Evolutionary conservation across 1,140 invertebrate genomes (phyloP).

Genomic region (Macrostomum lignano): DNA sequence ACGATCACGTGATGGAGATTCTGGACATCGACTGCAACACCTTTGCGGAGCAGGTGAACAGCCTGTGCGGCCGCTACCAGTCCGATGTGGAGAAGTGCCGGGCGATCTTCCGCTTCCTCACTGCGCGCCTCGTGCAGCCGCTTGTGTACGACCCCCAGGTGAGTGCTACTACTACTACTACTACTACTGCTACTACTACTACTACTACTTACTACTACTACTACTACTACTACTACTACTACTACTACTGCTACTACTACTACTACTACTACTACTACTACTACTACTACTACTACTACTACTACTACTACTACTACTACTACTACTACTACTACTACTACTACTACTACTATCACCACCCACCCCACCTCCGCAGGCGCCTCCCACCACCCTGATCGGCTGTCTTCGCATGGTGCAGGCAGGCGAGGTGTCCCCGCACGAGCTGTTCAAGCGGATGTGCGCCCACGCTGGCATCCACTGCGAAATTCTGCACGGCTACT

Average conservation of each 20-base stretch:
- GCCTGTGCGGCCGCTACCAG: no score
- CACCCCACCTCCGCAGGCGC: conserved; percentile 35
- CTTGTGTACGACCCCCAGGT: neutral
- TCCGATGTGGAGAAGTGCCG: no score
- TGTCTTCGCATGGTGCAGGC: conserved; percentile 82
- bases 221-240: conserved; percentile 2
- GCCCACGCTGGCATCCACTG: conserved; percentile 84
- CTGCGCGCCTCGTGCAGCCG: no score
- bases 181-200: neutral
- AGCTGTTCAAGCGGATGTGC: conserved; percentile 64
- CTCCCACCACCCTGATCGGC: conserved; percentile 62
- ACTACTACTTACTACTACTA: conserved; percentile 2
- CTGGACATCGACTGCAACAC: no score
- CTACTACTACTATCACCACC: no score
- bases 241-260: conserved; percentile 2
- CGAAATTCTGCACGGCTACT: conserved; percentile 95
- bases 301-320: conserved; percentile 2
- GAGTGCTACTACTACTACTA: conserved; percentile 3
- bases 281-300: conserved; percentile 2
- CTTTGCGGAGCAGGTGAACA: no score
- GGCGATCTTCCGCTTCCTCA: no score
- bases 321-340: conserved; percentile 2
- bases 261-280: conserved; percentile 2
- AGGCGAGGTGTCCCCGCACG: conserved; percentile 93
- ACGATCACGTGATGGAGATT: no score